Evolutionary conservation across 2,888 invertebrate genomes (phyloP), one percentile per base, ranked within the genome.

Genomic region (Acrobasis repandana): DNA sequence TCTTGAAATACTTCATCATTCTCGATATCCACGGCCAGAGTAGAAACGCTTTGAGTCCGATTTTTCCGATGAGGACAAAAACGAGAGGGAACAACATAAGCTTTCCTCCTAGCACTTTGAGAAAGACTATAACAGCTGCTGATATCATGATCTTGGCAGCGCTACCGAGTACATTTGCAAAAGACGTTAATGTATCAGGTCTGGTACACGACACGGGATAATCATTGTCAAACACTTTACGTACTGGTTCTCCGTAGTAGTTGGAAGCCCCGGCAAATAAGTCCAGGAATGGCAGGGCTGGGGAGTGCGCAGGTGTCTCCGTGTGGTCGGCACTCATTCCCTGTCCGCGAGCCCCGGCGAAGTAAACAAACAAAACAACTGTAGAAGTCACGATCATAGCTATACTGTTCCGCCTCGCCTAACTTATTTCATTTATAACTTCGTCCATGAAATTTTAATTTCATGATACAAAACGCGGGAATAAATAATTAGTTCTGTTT

Each of bases 141-240:
- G 92, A 89, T 65, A 92, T 69, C 85, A 92, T 83, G 60, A 92
- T 91, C 73, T 93, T 93, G 8, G 91, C 90, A 46, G 90, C 88
- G 67, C 88, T 92, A 5, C 86, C 86, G 58, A 92, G 68, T 60
- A 90, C 73, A 68, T 84, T 90, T 5, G 92, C 91, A 60, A 90
- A 83, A 9, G 89, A 84, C 34, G 88, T 82, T 28, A 90, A 76
- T 2, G 82, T 79, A 65, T 92, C 90, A 9, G 82, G 67, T 67
- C 88, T 86, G 20, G 86, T 86, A 64, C 90, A 90, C 56, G 88
- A 83, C 46, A 83, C 76, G 63, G 81, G 76, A 63, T 86, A 72
- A 33, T 86, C 75, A 59, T 87, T 88, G 5, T 81, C 79, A 34
- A 52, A 92, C 3, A 83, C 77, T 71, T 91, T 92, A 28, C 90